A percentile compares a stretch with the other conserved stretches of the same genome.
Evolutionary conservation across 2,888 invertebrate genomes (phyloP).

Genomic region (Elegia similella): DNA sequence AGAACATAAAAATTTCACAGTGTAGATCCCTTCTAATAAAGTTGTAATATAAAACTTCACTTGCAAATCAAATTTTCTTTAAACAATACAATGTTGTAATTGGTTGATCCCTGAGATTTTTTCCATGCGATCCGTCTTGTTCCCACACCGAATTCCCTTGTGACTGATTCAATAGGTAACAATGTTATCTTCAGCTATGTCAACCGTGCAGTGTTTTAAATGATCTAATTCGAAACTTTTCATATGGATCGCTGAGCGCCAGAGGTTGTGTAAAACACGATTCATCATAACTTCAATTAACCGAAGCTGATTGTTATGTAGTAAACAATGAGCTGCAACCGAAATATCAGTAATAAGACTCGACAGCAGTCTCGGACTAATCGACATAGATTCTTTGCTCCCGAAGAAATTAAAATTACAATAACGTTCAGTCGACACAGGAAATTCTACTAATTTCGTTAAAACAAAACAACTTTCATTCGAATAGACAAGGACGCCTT

Average conservation of each 20-base stretch:
- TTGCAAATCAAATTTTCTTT: constrained; percentile 45
- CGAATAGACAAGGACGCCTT: too few relatives aligned
- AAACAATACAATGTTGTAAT: constrained; percentile 66
- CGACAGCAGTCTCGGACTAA: too few relatives aligned
- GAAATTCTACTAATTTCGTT: too few relatives aligned
- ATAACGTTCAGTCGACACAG: too few relatives aligned
- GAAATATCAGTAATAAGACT: constrained; percentile 43
- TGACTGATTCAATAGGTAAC: constrained; percentile 60
- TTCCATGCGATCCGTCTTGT: constrained; percentile 54
- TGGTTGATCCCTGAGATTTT: constrained; percentile 58
- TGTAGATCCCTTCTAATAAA: too few relatives aligned
- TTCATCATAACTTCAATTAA: constrained; percentile 47
- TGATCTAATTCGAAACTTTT: constrained; percentile 11
- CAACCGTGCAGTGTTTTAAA: constrained; percentile 30
- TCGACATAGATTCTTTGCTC: too few relatives aligned
- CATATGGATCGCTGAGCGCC: constrained; percentile 14
- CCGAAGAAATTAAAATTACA: too few relatives aligned
- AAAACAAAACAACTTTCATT: too few relatives aligned
- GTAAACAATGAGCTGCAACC: constrained; percentile 36
- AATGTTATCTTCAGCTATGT: constrained; percentile 51
- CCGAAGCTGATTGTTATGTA: constrained; percentile 38
- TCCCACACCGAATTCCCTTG: constrained; percentile 69
- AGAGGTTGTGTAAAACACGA: constrained; percentile 36
- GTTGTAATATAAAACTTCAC: constrained; percentile 26
- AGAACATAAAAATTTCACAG: too few relatives aligned